Evolutionary conservation across 2,888 invertebrate species (phyloP), one percentile per base, ranked within the genome.

Genomic region (Chrysotoxum bicinctum): DNA sequence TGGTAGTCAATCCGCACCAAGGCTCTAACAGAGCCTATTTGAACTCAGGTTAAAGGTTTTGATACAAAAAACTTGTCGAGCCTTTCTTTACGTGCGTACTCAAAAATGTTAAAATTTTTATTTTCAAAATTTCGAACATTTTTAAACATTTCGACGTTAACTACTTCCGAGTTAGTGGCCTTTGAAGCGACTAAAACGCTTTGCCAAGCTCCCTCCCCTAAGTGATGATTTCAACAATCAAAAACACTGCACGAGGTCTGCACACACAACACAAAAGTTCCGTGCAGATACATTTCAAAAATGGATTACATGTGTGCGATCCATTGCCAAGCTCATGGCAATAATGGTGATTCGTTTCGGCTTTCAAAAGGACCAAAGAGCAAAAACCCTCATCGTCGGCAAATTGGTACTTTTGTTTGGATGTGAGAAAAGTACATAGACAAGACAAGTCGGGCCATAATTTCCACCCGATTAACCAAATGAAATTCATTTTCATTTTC

Each of bases 391-490:
- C 40, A n/a, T 14, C 6, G 8, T 19, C 14, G 6, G 9, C 19
- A 50, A 32, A 23, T 56, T 21, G 45, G 2, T 56, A 43, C 26
- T 74, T 50, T 64, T 64, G 66, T 72, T 54, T 43, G 66, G 14
- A 52, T 52, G 60, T 64, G 45, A 23, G 70, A 69, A 32, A 23
- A 45, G 48, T 45, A 30, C 45, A 40, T 40, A 23, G 30, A 56
- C 75, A 68, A 23, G 30, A 56, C 75, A 68, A 80, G 64, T 80
- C 23, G 79, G 54, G 68, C 69, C 83, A 87, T 87, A 87, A 87
- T 87, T 87, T 87, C 87, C 82, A 86, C 76, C 76, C 87, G 87
- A 87, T 87, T 87, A 87, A 86, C 82, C 66, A 86, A 85, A 87
- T 86, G 87, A 87, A 87, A 80, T 87, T 87, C 82, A 64, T 79